Percentiles rank a stretch among this genome's conserved stretches.
Evolutionary conservation across 2,888 invertebrate species (phyloP).

Genomic region (Epiblema foenella): DNA sequence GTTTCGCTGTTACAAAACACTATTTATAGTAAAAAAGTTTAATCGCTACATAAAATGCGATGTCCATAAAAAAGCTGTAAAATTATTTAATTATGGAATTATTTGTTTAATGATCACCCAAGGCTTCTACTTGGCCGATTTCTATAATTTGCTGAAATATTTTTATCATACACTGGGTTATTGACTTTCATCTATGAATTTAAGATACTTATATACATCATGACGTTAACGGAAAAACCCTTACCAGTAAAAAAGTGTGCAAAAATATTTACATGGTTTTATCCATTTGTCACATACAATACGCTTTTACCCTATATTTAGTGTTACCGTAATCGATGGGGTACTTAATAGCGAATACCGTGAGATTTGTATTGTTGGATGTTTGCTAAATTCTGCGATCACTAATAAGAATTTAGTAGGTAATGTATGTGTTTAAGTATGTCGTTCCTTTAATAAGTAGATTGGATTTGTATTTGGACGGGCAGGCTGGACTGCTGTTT

Average conservation of each 20-base stretch:
- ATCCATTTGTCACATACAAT: not conserved
- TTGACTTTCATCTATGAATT: no score
- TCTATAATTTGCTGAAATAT: not conserved
- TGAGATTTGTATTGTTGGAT: slow-evolving; percentile 26
- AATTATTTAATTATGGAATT: slow-evolving; percentile 24
- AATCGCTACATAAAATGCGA: slow-evolving; percentile 15
- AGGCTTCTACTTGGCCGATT: not conserved
- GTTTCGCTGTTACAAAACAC: slow-evolving; percentile 2
- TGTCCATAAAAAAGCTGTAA: slow-evolving; percentile 19
- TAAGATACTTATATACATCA: no score
- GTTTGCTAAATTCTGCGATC: slow-evolving; percentile 6
- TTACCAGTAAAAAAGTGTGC: no score
- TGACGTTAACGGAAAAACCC: no score
- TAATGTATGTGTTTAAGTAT: slow-evolving; percentile 13
- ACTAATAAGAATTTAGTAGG: not conserved
- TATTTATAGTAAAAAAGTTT: slow-evolving; percentile 4
- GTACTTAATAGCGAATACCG: slow-evolving; percentile 18
- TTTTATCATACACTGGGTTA: no score
- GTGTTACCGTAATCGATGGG: slow-evolving; percentile 11
- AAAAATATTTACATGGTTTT: not conserved
- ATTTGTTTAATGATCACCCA: slow-evolving; percentile 6
- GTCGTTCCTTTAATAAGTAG: not conserved
- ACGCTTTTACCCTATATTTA: slow-evolving; percentile 17
- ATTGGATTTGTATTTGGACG: no score
- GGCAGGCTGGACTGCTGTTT: no score